Conservation (phyloP, 2,113 vertebrate genomes). For the Callospermophilus lateralis region DNA sequence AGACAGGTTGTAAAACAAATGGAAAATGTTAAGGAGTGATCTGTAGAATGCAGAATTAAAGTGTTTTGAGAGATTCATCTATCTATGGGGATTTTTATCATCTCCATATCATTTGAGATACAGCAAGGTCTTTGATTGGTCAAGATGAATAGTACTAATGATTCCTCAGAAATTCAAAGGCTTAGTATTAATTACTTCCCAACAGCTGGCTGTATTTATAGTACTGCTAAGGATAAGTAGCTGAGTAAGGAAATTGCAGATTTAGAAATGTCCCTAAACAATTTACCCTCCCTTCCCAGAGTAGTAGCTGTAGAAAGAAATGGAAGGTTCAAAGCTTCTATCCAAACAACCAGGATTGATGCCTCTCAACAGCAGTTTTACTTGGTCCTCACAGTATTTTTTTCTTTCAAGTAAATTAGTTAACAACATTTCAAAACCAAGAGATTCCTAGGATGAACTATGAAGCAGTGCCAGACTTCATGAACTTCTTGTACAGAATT, state of each 20-base stretch:
- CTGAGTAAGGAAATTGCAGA: conserved; percentile 73
- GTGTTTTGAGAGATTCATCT: conserved; percentile 28
- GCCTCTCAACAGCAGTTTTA: neutral
- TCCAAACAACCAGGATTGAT: neutral
- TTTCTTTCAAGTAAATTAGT: conserved; percentile 40
- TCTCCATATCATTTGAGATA: conserved; percentile 7
- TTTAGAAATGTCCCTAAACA: conserved; percentile 68
- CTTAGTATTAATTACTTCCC: conserved; percentile 75
- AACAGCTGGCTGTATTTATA: conserved; percentile 76
- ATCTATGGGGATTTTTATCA: conserved; percentile 51
- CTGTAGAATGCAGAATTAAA: conserved; percentile 29
- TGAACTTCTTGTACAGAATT: neutral
- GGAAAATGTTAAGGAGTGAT: neutral
- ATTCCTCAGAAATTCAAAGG: conserved; percentile 72
- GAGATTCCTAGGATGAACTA: neutral
- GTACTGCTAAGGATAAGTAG: conserved; percentile 52
- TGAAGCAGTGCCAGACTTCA: neutral
- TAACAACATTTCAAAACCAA: conserved; percentile 2
- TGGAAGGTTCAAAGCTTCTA: neutral
- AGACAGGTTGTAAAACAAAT: neutral
- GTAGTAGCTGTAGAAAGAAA: conserved; percentile 40
- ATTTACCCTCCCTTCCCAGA: conserved; percentile 38
- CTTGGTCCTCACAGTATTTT: neutral
- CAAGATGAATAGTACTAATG: conserved; percentile 78
- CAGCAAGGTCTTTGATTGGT: conserved; percentile 71